Evolutionary conservation across 2,888 invertebrate species (phyloP), one percentile per base, ranked within the genome.

Genomic region (Drosophila prolongata): DNA sequence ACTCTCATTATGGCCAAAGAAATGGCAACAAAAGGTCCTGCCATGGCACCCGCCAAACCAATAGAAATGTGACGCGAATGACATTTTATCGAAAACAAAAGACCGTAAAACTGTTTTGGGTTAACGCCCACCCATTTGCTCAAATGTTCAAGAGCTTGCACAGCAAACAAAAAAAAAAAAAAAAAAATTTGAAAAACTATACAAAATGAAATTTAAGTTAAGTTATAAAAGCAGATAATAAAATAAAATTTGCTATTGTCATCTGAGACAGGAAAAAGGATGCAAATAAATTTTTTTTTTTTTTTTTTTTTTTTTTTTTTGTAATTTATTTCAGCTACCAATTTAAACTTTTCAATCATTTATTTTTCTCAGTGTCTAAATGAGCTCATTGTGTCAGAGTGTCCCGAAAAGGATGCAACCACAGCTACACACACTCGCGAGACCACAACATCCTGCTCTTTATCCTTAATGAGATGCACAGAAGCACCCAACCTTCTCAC

Each of bases 11-110:
- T 62, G 55, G 30, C 74, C 74, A 71, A 64, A 73, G 74, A 71
- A 71, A 74, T 57, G 74, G 74, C 53, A 65, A 64, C 74, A 74
- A 71, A 62, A 71, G 70, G 74, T 66, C 66, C 66, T 66, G 66
- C 35, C 38, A 40, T 34, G 19, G 53, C 53, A 8, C 44, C 37
- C 37, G 40, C 10, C 44, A 52, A 52, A 37, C 66, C 74, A 62
- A 73, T 71, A 56, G 71, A 71, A 71, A 74, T 56, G 66, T 55
- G 46, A 67, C 42, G 56, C 69, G 53, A 73, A 47, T 71, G 74
- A 34, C 65, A 54, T 64, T 71, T 71, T 73, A 68, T 68, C 14
- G 68, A 59, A 58, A 59, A 69, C 68, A 69, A 58, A 69, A 9
- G 30, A 62, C 27, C 35, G 44, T 37, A 40, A 71, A 70, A 53